These are phyloP conservation scores for Epizoanthus scotinus DNA, from an alignment of 92 coral and sea anemone species.

Conservation along the genomic window DNA sequence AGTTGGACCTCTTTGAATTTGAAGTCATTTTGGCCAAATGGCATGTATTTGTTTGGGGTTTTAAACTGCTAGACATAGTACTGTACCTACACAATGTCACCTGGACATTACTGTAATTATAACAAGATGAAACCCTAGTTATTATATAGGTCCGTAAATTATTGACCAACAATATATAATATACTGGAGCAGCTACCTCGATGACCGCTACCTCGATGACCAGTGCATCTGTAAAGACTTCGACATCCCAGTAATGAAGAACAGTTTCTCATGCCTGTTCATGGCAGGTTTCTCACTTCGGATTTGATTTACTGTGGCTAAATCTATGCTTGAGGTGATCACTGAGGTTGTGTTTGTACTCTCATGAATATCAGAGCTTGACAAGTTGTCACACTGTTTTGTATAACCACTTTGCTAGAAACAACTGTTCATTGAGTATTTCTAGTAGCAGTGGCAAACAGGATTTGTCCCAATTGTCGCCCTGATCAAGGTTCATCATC, in stretches of 20 bases:
- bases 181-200: too few species aligned
- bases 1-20: neutral
- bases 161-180: neutral
- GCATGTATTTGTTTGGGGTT: neutral
- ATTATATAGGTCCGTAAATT: neutral
- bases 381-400: neutral
- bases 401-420: neutral
- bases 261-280: too few species aligned
- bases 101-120: neutral
- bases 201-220: neutral
- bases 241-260: too few species aligned
- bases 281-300: too few species aligned
- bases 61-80: neutral
- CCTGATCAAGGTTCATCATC: conserved; percentile 43
- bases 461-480: neutral
- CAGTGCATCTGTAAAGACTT: too few species aligned
- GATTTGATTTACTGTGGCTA: too few species aligned
- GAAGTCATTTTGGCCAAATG: neutral
- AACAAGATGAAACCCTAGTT: neutral
- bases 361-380: too few species aligned
- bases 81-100: neutral
- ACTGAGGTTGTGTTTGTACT: too few species aligned
- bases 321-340: too few species aligned
- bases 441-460: neutral
- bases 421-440: neutral